Conservation (phyloP, 2,113 vertebrate species). For the Spizaetus ornatus region DNA sequence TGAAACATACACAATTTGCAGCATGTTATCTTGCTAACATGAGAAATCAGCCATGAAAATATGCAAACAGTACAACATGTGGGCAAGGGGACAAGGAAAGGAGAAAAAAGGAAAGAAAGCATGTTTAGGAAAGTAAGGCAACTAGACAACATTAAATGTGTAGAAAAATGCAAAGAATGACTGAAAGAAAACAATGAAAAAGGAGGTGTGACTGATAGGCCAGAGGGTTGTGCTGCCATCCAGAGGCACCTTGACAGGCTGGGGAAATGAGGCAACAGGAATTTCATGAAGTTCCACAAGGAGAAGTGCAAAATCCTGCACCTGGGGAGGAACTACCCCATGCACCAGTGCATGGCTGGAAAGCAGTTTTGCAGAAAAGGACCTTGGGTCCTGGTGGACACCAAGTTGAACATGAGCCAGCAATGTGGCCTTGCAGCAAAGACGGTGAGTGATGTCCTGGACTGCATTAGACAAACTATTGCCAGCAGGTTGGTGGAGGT, state of each 20-base stretch:
- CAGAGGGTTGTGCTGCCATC: neutral
- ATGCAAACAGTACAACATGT: neutral
- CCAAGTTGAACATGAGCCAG: neutral
- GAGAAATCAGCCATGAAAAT: neutral
- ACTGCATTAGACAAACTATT: neutral
- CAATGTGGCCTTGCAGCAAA: neutral
- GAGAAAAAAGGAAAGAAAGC: neutral
- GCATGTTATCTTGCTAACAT: neutral
- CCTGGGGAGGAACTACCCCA: neutral
- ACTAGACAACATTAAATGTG: neutral
- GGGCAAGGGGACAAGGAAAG: neutral
- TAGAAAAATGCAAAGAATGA: neutral
- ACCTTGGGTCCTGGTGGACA: neutral
- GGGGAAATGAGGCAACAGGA: neutral
- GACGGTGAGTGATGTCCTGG: neutral
- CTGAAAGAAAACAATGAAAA: neutral
- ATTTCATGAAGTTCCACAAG: neutral
- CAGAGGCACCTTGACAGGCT: neutral
- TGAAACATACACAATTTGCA: neutral
- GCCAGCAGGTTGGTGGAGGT: neutral
- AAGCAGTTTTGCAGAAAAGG: neutral
- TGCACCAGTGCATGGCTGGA: neutral
- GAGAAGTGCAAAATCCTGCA: neutral
- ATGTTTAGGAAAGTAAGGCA: neutral
- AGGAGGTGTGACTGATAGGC: neutral